These are phyloP conservation scores for Zenarchopterus dispar DNA, from an alignment of 2,797 vertebrate species.

Conservation along the genomic window DNA sequence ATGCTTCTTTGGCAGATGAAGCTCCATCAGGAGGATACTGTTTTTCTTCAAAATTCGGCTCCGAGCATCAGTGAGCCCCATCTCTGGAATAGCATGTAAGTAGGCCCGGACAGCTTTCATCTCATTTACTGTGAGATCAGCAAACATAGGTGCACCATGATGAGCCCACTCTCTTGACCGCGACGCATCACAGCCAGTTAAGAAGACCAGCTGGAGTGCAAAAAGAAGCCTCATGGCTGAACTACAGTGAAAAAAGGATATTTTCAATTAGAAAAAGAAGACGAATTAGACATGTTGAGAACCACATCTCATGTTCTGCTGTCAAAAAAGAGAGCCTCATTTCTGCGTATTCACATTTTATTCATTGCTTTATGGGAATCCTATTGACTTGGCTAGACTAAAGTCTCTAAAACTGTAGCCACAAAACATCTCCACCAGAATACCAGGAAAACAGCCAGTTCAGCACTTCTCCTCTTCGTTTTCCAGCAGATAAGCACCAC, in stretches of 20 bases:
- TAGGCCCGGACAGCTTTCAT: conserved; percentile 84
- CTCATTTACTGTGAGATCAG: conserved; percentile 85
- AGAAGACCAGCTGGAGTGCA: conserved; percentile 61
- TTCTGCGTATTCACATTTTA: not conserved
- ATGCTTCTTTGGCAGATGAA: conserved; percentile 87
- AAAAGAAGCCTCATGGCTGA: conserved; percentile 72
- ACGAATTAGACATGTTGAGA: too few relatives aligned
- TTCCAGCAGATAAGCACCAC: conserved; percentile 9
- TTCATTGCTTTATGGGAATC: not conserved
- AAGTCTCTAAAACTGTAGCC: not conserved
- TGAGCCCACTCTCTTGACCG: conserved; percentile 78
- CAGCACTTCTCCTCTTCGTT: not conserved
- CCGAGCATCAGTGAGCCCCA: conserved; percentile 74
- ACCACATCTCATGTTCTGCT: not conserved
- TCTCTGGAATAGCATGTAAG: conserved; percentile 79
- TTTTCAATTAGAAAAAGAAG: not conserved
- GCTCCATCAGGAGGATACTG: conserved; percentile 90
- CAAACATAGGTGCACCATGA: conserved; percentile 85
- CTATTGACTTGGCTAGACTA: not conserved
- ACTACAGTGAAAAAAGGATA: not conserved
- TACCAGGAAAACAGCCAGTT: too few relatives aligned
- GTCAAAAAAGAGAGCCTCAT: not conserved
- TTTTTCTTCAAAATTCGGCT: conserved; percentile 83
- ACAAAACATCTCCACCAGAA: not conserved
- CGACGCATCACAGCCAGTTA: conserved; percentile 42